Percentiles rank a stretch among this genome's conserved stretches.
These are phyloP conservation scores for Geophilus truncorum DNA, from an alignment of 2,888 invertebrate genomes.

Conservation along the genomic window DNA sequence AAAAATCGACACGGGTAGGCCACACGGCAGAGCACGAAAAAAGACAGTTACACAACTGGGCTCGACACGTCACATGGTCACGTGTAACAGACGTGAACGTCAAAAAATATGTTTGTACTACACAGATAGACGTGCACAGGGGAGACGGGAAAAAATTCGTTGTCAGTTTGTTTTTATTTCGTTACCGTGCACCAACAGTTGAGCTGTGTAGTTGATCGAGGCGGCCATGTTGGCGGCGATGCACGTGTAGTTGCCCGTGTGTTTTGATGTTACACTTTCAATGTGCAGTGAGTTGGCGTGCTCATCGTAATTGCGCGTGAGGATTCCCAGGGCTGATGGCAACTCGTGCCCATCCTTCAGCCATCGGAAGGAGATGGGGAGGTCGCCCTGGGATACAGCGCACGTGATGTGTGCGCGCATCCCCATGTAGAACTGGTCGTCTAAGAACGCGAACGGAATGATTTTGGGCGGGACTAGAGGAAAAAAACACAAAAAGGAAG, in stretches of 20 bases:
- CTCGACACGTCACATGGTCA: constrained; percentile 8
- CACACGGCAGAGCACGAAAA: constrained; percentile 28
- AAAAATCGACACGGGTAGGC: background rate
- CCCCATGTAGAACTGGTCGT: constrained; percentile 52
- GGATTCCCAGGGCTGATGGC: constrained; percentile 38
- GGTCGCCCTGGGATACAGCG: constrained; percentile 37
- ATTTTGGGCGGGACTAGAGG: constrained; percentile 64
- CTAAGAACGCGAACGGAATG: constrained; percentile 66
- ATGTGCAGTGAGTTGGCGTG: constrained; percentile 42
- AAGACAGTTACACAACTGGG: constrained; percentile 22
- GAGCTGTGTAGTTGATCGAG: constrained; percentile 39
- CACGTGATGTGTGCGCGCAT: constrained; percentile 39
- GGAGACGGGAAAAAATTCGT: background rate
- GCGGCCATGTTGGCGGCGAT: constrained; percentile 40
- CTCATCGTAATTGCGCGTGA: constrained; percentile 40
- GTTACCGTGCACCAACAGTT: constrained; percentile 42
- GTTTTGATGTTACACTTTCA: constrained; percentile 41
- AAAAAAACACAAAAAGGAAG: constrained; percentile 30
- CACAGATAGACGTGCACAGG: constrained; percentile 2
- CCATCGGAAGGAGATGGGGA: constrained; percentile 36
- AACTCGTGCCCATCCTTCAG: constrained; percentile 35
- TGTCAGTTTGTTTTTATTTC: background rate
- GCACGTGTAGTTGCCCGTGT: constrained; percentile 38
- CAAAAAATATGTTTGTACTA: constrained; percentile 15
- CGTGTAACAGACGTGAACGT: constrained; percentile 12